Base-by-base conservation (phyloP, 1,140 invertebrate species). In the Cyclina sinensis region DNA sequence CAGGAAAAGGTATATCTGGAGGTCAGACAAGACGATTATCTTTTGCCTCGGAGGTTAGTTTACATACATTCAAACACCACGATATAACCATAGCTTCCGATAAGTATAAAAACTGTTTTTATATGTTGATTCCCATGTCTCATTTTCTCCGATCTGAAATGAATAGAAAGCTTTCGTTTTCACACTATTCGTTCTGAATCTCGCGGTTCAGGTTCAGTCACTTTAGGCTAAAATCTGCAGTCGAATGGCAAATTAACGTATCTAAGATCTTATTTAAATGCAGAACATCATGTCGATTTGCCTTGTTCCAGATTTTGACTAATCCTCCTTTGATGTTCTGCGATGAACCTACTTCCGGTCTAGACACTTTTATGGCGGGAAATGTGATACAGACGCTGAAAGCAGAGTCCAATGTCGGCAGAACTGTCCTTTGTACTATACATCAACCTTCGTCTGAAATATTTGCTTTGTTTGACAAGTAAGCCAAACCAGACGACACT, bases 391-490 rank as follows among this genome's bases (percentile, higher is more conserved):
- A 93, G 97, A 93, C 92, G 21, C 98, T 89, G 95, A 87, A 98
- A 92, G 91, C 88, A 16, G 90, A 96, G 95, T 97, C 98, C 0
- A 95, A 96, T 43, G 97, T 97, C 93, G 98, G 98, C 7, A 98
- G 98, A 95, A 99, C 99, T 0, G 97, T 99, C 54, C 96, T 99
- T 32, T 97, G 97, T 92, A 99, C 99, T 2, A 98, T 99, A 88
- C 99, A 99, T 95, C 99, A 99, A 94, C 99, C 99, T 0, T 98
- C 98, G 0, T 99, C 98, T 0, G 98, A 99, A 89, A 95, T 99
- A 0, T 99, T 98, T 93, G 97, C 97, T 24, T 81, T 99, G 95
- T 99, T 99, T 95, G 98, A 93, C 54, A 57, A 92, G 93, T 65
- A 24, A 35, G 35, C 11, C 2, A 80, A n/a, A n/a, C n/a, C n/a